Percentiles rank a stretch among this genome's conserved stretches.
These are phyloP conservation scores for Hirtodrosophila duncani DNA, from an alignment of 2,888 invertebrate genomes.

Conservation along the genomic window DNA sequence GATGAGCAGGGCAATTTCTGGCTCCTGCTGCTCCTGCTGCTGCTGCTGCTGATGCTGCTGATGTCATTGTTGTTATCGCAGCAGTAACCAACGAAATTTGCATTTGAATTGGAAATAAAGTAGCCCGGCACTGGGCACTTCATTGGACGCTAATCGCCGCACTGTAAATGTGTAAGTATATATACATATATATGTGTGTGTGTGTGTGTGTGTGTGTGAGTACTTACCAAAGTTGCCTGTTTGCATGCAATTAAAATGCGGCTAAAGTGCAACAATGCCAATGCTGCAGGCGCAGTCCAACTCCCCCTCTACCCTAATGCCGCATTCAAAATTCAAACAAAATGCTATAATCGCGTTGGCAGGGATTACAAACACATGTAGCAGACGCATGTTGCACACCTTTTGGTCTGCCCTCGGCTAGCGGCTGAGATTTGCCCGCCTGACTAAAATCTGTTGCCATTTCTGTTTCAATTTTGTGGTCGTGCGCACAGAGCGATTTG, in stretches of 20 bases:
- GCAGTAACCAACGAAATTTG: conserved; percentile 35
- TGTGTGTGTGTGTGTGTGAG: conserved; percentile 3
- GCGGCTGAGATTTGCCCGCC: conserved; percentile 31
- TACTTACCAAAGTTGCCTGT: no score
- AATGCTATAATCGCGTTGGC: conserved; percentile 54
- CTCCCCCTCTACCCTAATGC: not conserved
- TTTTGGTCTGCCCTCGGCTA: conserved; percentile 10
- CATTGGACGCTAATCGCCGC: conserved; percentile 52
- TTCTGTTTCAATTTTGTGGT: conserved; percentile 25
- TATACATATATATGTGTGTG: conserved; percentile 6
- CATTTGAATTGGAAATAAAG: conserved; percentile 59
- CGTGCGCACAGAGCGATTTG: conserved; percentile 40
- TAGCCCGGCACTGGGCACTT: conserved; percentile 37
- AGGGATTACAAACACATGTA: conserved; percentile 44
- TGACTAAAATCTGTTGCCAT: conserved; percentile 15
- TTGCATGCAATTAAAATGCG: conserved; percentile 64
- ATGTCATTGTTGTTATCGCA: conserved; percentile 41
- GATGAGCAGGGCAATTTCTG: no score
- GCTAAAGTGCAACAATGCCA: conserved; percentile 50
- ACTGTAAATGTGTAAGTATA: no score
- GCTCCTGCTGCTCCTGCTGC: not conserved
- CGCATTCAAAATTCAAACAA: conserved; percentile 48
- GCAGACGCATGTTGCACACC: conserved; percentile 25
- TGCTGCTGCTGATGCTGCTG: not conserved
- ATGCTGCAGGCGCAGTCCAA: conserved; percentile 11